Evolutionary conservation across 2,888 invertebrate species (phyloP), one percentile per base, ranked within the genome.

Genomic region (Nomada flava): DNA sequence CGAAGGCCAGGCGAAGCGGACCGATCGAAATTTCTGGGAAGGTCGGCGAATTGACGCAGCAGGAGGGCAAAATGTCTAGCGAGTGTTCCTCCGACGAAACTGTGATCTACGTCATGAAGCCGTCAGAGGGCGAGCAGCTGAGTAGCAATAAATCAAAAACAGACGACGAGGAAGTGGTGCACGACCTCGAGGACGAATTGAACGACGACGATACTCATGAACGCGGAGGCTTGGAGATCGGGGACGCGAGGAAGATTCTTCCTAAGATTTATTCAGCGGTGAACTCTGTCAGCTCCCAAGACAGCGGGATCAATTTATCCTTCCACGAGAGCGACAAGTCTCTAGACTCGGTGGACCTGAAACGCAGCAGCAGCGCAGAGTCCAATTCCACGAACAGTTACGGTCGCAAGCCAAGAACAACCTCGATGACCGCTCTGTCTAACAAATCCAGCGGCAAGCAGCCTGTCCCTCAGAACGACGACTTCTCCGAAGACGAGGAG

Each of bases 301-400:
- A 97, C 91, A 97, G 97, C 88, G 97, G 97, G 0, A 97, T 97
- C 76, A 97, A 97, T 91, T 94, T 97, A 93, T 95, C 96, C 15
- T 96, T 96, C 92, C 95, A 96, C 67, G 97, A 97, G 87, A 95
- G 95, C 15, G 96, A 96, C 76, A 94, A 95, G n/a, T 95, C 93
- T 4, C 85, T 89, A 0, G 93, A 93, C 26, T 90, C 91, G 0
- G 72, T 88, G 0, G 91, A 91, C 47, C 65, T 91, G 52, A 90
- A 89, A n/a, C 89, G 92, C 4, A 92, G 93, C 80, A 93, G 92
- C 78, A 93, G 93, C 71, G 92, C 92, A 3, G 93, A 93, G 36
- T 93, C 93, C 0, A 92, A 90, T 20, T 89, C 91, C 0, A 69
- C 84, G 2, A 92, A 90, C 62, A 88, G 90, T 53, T 89, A 86